Evolutionary conservation across 2,113 vertebrate genomes (phyloP), one percentile per base, ranked within the genome.

Genomic region (Zosterops pallidus): DNA sequence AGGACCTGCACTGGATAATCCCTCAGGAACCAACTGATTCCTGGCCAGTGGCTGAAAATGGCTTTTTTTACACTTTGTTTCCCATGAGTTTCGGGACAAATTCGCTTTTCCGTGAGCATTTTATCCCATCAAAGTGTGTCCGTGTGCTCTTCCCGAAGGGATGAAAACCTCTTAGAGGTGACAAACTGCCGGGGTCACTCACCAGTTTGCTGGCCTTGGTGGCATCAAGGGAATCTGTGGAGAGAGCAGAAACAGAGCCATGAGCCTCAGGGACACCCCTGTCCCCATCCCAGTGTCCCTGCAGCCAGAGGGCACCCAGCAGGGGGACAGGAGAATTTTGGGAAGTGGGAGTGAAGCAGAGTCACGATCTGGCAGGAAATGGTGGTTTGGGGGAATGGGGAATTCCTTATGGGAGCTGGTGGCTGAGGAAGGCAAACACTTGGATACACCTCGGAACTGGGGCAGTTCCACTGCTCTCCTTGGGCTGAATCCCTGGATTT

Each of bases 91-190:
- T 35, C 0, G 1, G 26, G 14, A 44, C 16, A 35, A 67, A 67
- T 3, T 16, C 0, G 0, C 39, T 59, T n/a, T 19, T 9, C 56
- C 52, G 5, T 0, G 1, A 42, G 47, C 5, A 29, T 19, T 49
- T 23, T 19, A 14, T 52, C n/a, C 29, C 0, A 14, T 14, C 11
- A 0, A 16, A 55, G 15, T 0, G 31, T 26, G 31, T 29, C 46
- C 3, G 0, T 0, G 37, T 6, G 33, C 50, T 31, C 15, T 4
- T 46, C 57, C 70, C 5, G 4, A 7, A 2, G 35, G 60, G 69
- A 4, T 26, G 65, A 4, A 23, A 56, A 67, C 15, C 39, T 22
- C 14, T 4, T 5, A 6, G 84, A 53, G 35, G 47, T 49, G 71
- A 68, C 63, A 47, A 11, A 62, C 47, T 7, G 24, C 78, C 0